These are phyloP conservation scores for Nebria brevicollis DNA, from an alignment of 2,888 invertebrate species.

Conservation along the genomic window DNA sequence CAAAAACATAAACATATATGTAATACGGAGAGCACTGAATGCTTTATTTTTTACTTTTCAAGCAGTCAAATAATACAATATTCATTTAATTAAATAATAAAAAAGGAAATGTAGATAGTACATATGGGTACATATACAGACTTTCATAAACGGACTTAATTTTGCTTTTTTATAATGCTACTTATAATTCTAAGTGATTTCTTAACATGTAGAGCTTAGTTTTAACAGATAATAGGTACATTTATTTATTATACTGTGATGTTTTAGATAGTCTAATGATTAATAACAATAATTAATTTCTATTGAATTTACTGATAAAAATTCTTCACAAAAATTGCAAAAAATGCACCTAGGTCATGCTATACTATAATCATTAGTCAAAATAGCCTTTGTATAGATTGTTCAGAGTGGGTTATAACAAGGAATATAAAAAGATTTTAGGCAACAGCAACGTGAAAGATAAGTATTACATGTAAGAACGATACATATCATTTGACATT, in stretches of 20 bases:
- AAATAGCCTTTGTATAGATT: conserved; percentile 23
- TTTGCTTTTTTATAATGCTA: conserved; percentile 35
- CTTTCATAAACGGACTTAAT: conserved; percentile 38
- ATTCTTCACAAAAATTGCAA: conserved; percentile 44
- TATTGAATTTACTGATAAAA: conserved; percentile 42
- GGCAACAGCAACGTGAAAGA: conserved; percentile 33
- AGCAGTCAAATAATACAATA: conserved; percentile 51
- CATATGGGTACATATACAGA: conserved; percentile 29
- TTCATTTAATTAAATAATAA: conserved; percentile 45
- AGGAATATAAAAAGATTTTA: conserved; percentile 25
- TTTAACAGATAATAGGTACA: conserved; percentile 37
- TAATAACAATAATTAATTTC: conserved; percentile 42
- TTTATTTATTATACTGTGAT: conserved; percentile 41
- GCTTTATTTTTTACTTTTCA: conserved; percentile 55
- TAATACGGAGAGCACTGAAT: conserved; percentile 57
- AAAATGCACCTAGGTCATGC: conserved; percentile 38
- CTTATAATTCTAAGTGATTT: conserved; percentile 40
- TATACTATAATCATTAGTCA: conserved; percentile 43
- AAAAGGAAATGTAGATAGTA: conserved; percentile 38
- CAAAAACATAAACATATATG: background rate
- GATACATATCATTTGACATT: background rate
- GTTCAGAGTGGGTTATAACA: background rate
- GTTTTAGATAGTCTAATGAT: conserved; percentile 35
- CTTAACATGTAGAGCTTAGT: conserved; percentile 42
- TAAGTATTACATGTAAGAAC: background rate